phyloP scores from a whole-genome alignment of 2,113 vertebrate genomes.

The Mormyrus iriodes region DNA sequence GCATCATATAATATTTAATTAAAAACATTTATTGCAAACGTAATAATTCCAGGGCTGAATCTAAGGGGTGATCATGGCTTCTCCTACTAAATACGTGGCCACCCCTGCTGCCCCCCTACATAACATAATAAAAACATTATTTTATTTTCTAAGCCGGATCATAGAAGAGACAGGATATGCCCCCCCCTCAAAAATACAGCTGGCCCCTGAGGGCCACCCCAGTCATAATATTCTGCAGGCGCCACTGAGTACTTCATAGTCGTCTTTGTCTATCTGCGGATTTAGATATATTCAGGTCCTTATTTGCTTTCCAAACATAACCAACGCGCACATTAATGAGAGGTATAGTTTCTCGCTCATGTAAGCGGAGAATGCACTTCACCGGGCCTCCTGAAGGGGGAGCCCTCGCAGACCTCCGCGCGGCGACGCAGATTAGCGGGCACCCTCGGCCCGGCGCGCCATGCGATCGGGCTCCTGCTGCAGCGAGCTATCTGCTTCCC shows the following conservation, averaged over 20 bases:
- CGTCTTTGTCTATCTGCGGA: no score
- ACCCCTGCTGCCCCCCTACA: background rate
- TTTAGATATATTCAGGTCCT: no score
- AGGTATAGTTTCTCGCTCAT: background rate
- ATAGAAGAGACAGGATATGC: background rate
- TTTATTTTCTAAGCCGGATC: background rate
- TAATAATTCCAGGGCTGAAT: background rate
- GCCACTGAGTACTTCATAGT: no score
- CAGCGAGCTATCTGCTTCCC: slow-evolving; percentile 22
- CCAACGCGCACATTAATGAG: background rate
- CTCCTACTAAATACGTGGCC: background rate
- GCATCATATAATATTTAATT: background rate
- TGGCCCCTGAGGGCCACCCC: no score
- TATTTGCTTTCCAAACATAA: background rate
- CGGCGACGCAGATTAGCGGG: background rate
- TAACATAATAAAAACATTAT: background rate
- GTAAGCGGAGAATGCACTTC: background rate
- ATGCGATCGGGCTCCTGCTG: slow-evolving; percentile 3
- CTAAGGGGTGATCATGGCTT: background rate
- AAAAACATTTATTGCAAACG: background rate
- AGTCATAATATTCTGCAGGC: no score
- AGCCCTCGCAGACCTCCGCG: background rate
- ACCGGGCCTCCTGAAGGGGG: background rate
- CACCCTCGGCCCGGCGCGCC: background rate
- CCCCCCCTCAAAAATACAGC: background rate